Conservation (phyloP, 2,888 invertebrate species). For the Villa cingulata region DNA sequence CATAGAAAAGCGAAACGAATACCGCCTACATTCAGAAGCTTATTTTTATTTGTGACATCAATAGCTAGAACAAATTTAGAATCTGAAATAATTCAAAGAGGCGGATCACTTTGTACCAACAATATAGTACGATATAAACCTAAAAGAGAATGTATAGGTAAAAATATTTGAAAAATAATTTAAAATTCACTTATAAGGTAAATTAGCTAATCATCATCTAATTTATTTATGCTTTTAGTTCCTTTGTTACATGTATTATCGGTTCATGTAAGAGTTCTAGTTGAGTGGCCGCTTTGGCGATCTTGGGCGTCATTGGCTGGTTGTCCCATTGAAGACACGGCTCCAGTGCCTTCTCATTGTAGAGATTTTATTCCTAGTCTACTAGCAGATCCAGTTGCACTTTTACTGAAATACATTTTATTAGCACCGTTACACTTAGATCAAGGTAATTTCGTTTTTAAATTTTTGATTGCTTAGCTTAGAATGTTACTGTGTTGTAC, state of each 20-base stretch:
- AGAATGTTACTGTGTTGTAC: not conserved
- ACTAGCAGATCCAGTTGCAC: constrained; percentile 70
- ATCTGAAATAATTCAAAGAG: constrained; percentile 78
- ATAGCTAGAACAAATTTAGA: constrained; percentile 85
- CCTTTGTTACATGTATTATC: constrained; percentile 79
- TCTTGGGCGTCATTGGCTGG: constrained; percentile 36
- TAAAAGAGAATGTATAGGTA: constrained; percentile 67
- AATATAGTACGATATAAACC: constrained; percentile 53
- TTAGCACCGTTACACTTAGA: constrained; percentile 74
- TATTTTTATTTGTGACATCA: constrained; percentile 80
- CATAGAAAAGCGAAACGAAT: constrained; percentile 61
- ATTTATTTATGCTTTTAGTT: constrained; percentile 39
- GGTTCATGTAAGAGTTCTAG: constrained; percentile 65
- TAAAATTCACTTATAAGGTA: not conserved
- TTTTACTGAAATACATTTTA: constrained; percentile 75
- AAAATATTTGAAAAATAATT: constrained; percentile 14
- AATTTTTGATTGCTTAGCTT: not conserved
- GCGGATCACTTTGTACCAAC: constrained; percentile 54
- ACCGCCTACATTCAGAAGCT: constrained; percentile 52
- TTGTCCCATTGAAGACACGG: constrained; percentile 27
- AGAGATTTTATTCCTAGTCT: constrained; percentile 59
- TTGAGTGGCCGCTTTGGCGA: constrained; percentile 44
- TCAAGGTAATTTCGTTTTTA: too few relatives aligned
- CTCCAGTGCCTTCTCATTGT: constrained; percentile 32
- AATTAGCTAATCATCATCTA: not conserved